phyloP scores from a whole-genome alignment of 2,797 vertebrate species.

The Fistularia tabacaria region DNA sequence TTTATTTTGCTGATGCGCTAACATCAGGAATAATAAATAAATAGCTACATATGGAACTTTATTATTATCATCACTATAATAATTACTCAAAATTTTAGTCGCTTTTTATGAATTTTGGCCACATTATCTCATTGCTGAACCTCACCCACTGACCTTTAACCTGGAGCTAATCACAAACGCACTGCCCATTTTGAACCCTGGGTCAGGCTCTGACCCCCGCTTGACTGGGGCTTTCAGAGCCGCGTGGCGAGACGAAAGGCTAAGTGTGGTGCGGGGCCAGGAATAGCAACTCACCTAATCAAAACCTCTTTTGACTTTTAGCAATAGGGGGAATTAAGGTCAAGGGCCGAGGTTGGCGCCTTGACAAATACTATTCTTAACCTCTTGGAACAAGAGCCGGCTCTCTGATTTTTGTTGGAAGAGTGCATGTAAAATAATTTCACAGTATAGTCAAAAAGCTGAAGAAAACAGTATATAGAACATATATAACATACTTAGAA shows the following conservation, averaged over 20 bases:
- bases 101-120: neutral
- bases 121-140: conserved; percentile 25
- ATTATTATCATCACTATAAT: neutral
- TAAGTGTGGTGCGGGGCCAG: conserved; percentile 22
- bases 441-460: conserved; percentile 67
- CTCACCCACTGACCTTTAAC: conserved; percentile 55
- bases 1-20: conserved; percentile 18
- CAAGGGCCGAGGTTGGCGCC: conserved; percentile 22
- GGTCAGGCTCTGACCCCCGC: conserved; percentile 36
- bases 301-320: conserved; percentile 39
- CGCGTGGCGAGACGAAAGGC: conserved; percentile 20
- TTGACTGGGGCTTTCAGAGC: conserved; percentile 11
- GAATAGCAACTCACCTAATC: conserved; percentile 36
- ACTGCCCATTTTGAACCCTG: conserved; percentile 33
- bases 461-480: conserved; percentile 43
- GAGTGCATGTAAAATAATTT: conserved; percentile 68
- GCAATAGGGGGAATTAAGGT: conserved; percentile 19
- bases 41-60: conserved; percentile 21
- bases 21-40: conserved; percentile 42
- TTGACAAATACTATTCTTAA: conserved; percentile 20
- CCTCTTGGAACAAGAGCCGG: conserved; percentile 19
- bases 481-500: conserved; percentile 29
- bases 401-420: conserved; percentile 38
- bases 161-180: conserved; percentile 38
- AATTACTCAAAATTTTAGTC: conserved; percentile 11